These are phyloP conservation scores for Uria aalge DNA, from an alignment of 2,113 vertebrate species.

Conservation along the genomic window DNA sequence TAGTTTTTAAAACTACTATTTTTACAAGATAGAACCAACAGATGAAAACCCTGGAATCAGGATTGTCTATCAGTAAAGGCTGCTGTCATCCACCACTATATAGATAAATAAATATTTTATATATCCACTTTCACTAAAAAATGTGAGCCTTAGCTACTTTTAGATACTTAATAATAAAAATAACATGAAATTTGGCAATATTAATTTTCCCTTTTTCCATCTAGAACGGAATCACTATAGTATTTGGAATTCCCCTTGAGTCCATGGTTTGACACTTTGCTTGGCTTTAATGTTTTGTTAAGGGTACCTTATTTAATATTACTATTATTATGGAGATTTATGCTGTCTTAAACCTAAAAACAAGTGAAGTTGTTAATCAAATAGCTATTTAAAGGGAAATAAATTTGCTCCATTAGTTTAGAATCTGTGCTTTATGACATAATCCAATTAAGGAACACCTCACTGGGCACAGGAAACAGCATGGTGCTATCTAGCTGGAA, in stretches of 20 bases:
- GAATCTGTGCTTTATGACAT: fast-evolving
- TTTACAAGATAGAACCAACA: not conserved
- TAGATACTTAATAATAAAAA: not conserved
- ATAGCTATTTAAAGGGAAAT: not conserved
- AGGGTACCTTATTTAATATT: not conserved
- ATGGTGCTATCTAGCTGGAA: not conserved
- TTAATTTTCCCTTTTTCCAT: not conserved
- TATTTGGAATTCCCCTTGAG: not conserved
- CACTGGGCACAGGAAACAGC: not conserved
- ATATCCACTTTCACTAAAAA: not conserved
- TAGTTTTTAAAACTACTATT: not conserved
- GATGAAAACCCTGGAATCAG: not conserved
- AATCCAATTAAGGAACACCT: not conserved
- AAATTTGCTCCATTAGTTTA: not conserved
- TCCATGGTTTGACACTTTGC: not conserved
- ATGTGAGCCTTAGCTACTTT: not conserved
- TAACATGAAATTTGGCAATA: not conserved
- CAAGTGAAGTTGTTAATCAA: not conserved
- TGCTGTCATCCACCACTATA: not conserved
- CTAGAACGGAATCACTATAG: not conserved
- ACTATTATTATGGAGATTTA: not conserved
- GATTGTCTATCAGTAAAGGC: not conserved
- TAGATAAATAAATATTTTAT: not conserved
- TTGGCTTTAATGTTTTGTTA: not conserved
- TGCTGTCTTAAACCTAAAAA: not conserved